A percentile compares a stretch with the other conserved stretches of the same genome.
These are phyloP conservation scores for Lobophora halterata DNA, from an alignment of 2,888 invertebrate genomes.

Conservation along the genomic window DNA sequence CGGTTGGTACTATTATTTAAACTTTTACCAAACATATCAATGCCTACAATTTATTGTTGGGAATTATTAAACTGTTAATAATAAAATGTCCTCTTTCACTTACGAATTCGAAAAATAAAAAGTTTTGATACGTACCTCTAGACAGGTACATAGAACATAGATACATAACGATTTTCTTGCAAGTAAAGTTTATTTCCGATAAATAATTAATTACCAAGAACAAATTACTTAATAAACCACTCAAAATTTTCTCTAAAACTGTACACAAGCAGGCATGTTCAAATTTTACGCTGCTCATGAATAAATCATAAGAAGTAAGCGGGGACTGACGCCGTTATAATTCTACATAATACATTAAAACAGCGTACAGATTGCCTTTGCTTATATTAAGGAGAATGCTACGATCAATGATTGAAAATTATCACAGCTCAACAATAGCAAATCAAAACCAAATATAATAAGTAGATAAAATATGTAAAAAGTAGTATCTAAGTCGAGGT, in stretches of 20 bases:
- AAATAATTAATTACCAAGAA: constrained; percentile 38
- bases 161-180: constrained; percentile 3
- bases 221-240: constrained; percentile 69
- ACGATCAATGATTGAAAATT: too few relatives aligned
- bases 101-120: too few relatives aligned
- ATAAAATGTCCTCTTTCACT: too few relatives aligned
- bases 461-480: too few relatives aligned
- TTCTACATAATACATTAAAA: constrained; percentile 81
- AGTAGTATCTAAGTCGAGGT: too few relatives aligned
- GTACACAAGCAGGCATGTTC: constrained; percentile 66
- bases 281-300: constrained; percentile 77
- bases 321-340: constrained; percentile 74
- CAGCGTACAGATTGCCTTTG: constrained; percentile 76
- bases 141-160: too few relatives aligned
- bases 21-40: constrained; percentile 36
- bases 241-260: constrained; percentile 52
- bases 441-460: too few relatives aligned
- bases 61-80: too few relatives aligned
- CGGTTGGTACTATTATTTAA: constrained; percentile 42
- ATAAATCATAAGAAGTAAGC: constrained; percentile 79
- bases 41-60: too few relatives aligned
- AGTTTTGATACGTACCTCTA: too few relatives aligned
- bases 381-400: constrained; percentile 58
- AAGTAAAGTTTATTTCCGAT: constrained; percentile 32
- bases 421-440: too few relatives aligned